These are phyloP conservation scores for Lanius ludovicianus DNA, from an alignment of 2,113 vertebrate species.

Conservation along the genomic window DNA sequence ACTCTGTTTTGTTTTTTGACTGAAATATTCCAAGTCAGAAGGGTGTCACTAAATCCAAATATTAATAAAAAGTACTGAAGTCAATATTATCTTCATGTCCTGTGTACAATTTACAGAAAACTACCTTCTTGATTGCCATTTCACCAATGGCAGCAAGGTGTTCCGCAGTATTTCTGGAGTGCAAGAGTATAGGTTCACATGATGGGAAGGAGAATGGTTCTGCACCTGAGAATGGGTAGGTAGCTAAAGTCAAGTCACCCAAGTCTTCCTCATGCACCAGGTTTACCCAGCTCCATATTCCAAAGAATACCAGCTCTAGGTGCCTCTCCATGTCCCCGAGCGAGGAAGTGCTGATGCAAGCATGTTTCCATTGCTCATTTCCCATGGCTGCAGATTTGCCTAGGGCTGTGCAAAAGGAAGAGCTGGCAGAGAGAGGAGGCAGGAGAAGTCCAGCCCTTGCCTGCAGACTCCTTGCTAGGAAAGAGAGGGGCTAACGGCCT, in stretches of 20 bases:
- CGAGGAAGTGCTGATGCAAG: neutral
- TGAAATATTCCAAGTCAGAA: neutral
- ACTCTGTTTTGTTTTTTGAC: neutral
- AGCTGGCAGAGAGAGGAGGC: neutral
- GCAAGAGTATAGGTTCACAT: neutral
- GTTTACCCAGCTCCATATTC: neutral
- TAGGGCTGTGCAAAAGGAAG: neutral
- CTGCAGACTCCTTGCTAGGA: neutral
- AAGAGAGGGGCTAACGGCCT: neutral
- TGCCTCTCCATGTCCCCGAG: rapidly evolving
- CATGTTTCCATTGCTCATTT: neutral
- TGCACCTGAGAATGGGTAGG: neutral
- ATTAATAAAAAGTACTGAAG: neutral
- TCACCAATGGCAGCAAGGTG: neutral
- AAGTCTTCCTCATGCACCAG: neutral
- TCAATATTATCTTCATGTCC: neutral
- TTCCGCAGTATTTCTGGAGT: neutral
- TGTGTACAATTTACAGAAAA: neutral
- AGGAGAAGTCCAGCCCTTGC: neutral
- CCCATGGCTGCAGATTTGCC: neutral
- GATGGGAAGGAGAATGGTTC: neutral
- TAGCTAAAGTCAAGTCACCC: neutral
- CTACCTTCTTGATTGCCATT: neutral
- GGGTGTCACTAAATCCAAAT: neutral
- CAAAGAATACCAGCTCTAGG: neutral